phyloP scores from a whole-genome alignment of 2,888 invertebrate species.

The Leptura quadrifasciata region DNA sequence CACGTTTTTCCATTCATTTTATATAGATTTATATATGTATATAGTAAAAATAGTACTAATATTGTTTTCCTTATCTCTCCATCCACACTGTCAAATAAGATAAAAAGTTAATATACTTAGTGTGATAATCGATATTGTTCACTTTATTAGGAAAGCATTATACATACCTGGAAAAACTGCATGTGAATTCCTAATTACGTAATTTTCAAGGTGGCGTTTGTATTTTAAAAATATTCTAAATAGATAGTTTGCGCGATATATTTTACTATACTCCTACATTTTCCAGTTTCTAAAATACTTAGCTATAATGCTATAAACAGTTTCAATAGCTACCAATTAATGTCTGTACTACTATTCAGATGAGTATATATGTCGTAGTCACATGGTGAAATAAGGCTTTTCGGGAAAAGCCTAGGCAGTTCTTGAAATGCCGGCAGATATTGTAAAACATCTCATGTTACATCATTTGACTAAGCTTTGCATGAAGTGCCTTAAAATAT shows the following conservation, averaged over 20 bases:
- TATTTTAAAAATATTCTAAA: background rate
- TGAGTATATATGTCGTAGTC: too few species aligned
- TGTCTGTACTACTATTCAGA: too few species aligned
- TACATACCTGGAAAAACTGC: background rate
- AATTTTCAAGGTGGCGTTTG: background rate
- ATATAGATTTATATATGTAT: conserved; percentile 2
- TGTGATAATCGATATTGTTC: background rate
- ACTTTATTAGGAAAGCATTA: background rate
- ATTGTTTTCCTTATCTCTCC: conserved; percentile 20
- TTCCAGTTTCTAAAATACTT: background rate
- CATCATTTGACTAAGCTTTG: too few species aligned
- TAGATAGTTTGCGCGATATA: background rate
- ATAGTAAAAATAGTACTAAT: conserved; percentile 3
- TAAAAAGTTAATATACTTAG: conserved; percentile 2
- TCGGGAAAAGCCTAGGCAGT: too few species aligned
- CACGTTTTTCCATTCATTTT: conserved; percentile 16
- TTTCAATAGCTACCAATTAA: too few species aligned
- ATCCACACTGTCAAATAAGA: background rate
- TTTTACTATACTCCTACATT: background rate
- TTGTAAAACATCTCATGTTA: too few species aligned
- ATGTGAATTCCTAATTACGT: background rate
- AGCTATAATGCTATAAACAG: too few species aligned
- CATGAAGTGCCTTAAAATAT: too few species aligned
- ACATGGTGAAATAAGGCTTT: too few species aligned
- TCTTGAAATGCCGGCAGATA: too few species aligned